phyloP scores from a whole-genome alignment of 1,140 invertebrate genomes.

The Daktulosphaira vitifoliae region DNA sequence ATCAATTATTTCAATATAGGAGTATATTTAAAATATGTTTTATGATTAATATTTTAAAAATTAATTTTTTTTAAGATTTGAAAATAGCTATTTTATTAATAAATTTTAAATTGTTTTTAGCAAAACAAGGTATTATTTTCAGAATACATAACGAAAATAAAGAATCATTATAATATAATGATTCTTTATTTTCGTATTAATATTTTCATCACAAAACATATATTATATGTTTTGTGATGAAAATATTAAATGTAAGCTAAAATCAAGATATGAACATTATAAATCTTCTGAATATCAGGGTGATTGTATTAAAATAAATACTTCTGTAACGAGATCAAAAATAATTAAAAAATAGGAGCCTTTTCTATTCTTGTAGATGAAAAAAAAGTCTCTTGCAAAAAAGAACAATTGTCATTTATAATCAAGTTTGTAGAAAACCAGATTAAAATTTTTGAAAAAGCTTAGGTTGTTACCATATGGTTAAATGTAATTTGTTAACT shows the following conservation, averaged over 20 bases:
- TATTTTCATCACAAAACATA: too few relatives aligned
- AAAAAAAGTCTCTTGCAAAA: constrained; percentile 1
- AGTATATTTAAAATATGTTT: too few relatives aligned
- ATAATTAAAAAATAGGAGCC: background rate
- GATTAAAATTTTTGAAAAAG: background rate
- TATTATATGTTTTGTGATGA: constrained; percentile 1
- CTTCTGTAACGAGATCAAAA: background rate
- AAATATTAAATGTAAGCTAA: background rate
- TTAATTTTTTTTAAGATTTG: too few relatives aligned
- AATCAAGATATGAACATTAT: background rate
- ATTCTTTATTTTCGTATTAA: constrained; percentile 11
- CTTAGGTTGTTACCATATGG: background rate
- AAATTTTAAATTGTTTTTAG: background rate
- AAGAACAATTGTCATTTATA: too few relatives aligned
- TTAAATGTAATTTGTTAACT: too few relatives aligned
- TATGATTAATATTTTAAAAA: too few relatives aligned
- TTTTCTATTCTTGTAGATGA: constrained; percentile 1
- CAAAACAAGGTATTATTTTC: background rate
- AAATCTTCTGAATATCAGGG: constrained; percentile 7
- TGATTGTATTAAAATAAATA: constrained; percentile 26
- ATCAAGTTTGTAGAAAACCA: background rate
- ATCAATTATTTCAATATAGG: too few relatives aligned
- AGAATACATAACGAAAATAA: background rate
- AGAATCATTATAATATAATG: background rate
- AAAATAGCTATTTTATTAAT: too few relatives aligned